Conservation (phyloP, 2,113 vertebrate species). For the Mesoclemmys tuberculata region DNA sequence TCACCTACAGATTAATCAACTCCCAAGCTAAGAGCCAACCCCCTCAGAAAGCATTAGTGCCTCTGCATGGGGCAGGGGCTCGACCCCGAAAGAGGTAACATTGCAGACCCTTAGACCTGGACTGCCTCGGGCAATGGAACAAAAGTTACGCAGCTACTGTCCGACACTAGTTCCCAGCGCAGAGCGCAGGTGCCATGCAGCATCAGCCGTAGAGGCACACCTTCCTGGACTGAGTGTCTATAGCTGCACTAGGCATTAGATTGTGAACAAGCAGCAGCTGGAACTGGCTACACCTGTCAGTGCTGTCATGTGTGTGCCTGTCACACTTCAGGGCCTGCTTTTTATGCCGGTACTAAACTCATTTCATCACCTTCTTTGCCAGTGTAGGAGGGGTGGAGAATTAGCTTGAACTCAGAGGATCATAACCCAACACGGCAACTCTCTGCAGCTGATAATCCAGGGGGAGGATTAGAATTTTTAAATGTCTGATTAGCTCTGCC, state of each 20-base stretch:
- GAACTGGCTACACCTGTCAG: background rate
- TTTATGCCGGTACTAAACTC: background rate
- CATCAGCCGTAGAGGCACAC: background rate
- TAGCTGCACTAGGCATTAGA: background rate
- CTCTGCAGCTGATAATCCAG: slow-evolving; percentile 61
- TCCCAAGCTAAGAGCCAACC: slow-evolving; percentile 2
- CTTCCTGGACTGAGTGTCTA: background rate
- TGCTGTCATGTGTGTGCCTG: too few species aligned
- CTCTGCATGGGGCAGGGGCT: accelerated
- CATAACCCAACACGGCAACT: slow-evolving; percentile 58
- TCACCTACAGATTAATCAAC: slow-evolving; percentile 12
- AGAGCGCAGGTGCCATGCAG: too few species aligned
- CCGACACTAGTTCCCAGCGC: background rate
- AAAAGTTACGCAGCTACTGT: background rate
- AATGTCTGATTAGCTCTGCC: slow-evolving; percentile 61
- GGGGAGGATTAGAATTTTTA: slow-evolving; percentile 44
- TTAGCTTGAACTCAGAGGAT: slow-evolving; percentile 45
- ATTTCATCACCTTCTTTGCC: slow-evolving; percentile 21
- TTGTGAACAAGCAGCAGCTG: background rate
- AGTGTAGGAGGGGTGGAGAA: slow-evolving; percentile 25
- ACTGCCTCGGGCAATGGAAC: background rate
- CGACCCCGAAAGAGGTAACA: background rate
- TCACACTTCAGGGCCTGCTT: background rate
- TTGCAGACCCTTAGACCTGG: background rate
- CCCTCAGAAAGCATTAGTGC: background rate